Evolutionary conservation across 2,113 vertebrate genomes (phyloP).

Genomic region (Grantiella picta): DNA sequence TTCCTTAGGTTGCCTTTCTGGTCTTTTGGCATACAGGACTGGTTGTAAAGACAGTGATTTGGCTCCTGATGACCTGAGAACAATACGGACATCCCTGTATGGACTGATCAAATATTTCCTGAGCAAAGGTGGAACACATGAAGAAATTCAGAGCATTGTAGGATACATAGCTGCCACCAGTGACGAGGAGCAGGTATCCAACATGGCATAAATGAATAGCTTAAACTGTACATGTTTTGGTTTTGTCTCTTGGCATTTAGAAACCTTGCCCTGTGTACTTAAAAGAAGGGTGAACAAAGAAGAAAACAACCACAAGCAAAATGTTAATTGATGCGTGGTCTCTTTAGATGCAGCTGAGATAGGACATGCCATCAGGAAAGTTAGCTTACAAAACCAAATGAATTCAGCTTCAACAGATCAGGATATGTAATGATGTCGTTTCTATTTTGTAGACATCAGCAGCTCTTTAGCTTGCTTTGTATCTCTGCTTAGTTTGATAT

Average conservation of each 20-base stretch:
- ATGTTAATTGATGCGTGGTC: accelerated
- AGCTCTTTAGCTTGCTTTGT: neutral
- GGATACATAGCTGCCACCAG: slow-evolving; percentile 89
- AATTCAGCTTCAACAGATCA: neutral
- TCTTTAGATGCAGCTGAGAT: neutral
- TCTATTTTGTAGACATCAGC: neutral
- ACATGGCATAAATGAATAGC: neutral
- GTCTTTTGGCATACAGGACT: slow-evolving; percentile 45
- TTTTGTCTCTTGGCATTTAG: neutral
- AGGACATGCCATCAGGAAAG: neutral
- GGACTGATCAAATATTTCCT: slow-evolving; percentile 95
- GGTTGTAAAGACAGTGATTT: slow-evolving; percentile 78
- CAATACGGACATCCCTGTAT: slow-evolving; percentile 87
- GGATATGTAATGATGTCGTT: neutral
- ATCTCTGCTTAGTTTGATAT: neutral
- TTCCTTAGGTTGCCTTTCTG: neutral
- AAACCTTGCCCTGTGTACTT: neutral
- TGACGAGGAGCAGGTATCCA: slow-evolving; percentile 91
- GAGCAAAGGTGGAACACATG: slow-evolving; percentile 90
- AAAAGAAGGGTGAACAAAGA: neutral
- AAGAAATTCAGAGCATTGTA: slow-evolving; percentile 94
- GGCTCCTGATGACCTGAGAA: slow-evolving; percentile 85
- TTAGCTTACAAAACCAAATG: neutral
- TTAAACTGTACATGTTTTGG: neutral
- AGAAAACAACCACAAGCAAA: neutral